Conservation (phyloP, 1,140 invertebrate species). For the Carposina sasakii region DNA sequence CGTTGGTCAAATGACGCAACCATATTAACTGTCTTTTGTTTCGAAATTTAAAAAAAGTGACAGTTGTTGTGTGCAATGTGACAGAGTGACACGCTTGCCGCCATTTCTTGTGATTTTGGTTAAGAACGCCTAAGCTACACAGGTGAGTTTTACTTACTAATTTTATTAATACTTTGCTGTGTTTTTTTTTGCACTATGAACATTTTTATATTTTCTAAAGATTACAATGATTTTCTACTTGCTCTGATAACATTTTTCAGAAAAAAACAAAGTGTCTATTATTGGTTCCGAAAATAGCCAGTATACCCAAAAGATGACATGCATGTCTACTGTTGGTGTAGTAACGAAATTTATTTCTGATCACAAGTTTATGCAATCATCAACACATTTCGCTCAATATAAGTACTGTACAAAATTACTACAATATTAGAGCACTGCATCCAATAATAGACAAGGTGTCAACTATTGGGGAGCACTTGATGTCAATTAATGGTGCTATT, state of each 20-base stretch:
- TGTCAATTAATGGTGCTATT: not conserved
- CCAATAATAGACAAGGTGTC: not conserved
- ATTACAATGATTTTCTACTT: not conserved
- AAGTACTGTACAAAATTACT: not conserved
- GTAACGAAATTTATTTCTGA: not conserved
- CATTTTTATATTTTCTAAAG: not conserved
- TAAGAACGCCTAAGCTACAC: not conserved
- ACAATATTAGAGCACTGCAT: not conserved
- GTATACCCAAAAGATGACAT: not conserved
- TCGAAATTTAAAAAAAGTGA: not conserved
- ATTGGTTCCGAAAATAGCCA: not conserved
- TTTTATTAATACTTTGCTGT: not conserved
- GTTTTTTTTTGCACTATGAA: not conserved
- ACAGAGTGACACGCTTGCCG: not conserved
- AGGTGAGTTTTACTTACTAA: not conserved
- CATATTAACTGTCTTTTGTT: not conserved
- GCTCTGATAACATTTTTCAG: not conserved
- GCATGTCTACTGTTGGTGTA: not conserved
- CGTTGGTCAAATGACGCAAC: not conserved
- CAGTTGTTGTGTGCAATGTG: not conserved
- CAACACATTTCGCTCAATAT: not conserved
- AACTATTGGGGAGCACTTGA: not conserved
- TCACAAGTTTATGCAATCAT: not conserved
- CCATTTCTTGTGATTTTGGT: not conserved
- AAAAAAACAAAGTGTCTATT: not conserved